A percentile compares a stretch with the other conserved stretches of the same genome.
Evolutionary conservation across 2,888 invertebrate genomes (phyloP).

Genomic region (Terebella lapidaria): DNA sequence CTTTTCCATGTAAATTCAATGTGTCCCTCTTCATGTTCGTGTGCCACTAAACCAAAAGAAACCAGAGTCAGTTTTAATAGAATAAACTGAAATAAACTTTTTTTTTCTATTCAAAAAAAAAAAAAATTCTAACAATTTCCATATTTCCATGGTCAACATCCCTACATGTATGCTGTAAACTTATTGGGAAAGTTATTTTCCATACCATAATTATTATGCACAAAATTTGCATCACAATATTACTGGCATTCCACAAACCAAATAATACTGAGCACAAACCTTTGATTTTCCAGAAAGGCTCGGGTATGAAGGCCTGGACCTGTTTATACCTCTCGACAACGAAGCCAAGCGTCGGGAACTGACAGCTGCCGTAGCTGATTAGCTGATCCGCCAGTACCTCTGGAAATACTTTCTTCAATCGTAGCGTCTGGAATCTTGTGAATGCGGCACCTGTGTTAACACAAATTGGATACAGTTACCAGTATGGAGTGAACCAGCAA

Average conservation of each 20-base stretch:
- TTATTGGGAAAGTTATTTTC: no score
- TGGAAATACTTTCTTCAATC: constrained; percentile 66
- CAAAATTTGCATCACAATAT: no score
- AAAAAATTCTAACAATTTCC: neutral
- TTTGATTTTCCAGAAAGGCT: constrained; percentile 89
- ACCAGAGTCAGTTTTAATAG: neutral
- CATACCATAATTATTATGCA: no score
- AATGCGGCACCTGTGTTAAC: constrained; percentile 81
- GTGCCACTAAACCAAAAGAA: constrained; percentile 62
- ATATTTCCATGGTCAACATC: no score
- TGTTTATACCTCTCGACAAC: constrained; percentile 96
- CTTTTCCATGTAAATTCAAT: constrained; percentile 88
- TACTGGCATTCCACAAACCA: no score
- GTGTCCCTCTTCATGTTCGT: constrained; percentile 66
- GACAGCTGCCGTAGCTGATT: constrained; percentile 97
- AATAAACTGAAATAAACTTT: neutral
- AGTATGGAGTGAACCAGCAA: no score
- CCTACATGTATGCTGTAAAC: no score
- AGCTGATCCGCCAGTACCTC: constrained; percentile 63
- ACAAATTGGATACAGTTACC: no score
- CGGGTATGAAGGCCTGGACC: constrained; percentile 80
- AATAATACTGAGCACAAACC: no score
- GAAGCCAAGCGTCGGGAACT: constrained; percentile 99
- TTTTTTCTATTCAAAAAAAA: neutral
- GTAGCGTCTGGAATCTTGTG: constrained; percentile 91